Conservation (phyloP, 2,113 vertebrate genomes). For the Corythaixoides concolor region DNA sequence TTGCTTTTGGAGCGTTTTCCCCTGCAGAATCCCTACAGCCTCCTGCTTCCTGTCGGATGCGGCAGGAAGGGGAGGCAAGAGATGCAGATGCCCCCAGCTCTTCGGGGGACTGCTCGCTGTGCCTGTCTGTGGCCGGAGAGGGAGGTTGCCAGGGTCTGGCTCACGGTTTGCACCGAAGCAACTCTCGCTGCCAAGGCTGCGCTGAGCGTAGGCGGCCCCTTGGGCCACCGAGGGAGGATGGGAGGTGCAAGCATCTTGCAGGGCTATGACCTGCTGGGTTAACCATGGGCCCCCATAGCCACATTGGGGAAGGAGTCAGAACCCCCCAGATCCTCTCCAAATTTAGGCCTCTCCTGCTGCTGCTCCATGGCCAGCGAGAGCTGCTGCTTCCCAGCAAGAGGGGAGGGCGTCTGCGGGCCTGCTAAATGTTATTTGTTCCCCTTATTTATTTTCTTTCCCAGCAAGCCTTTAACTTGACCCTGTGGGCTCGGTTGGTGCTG, state of each 20-base stretch:
- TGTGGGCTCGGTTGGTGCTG: fast-evolving
- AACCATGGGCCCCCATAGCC: not conserved
- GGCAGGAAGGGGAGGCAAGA: not conserved
- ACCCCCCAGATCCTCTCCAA: not conserved
- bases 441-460: conserved; percentile 14
- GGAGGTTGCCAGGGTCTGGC: not conserved
- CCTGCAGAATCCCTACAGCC: not conserved
- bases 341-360: not conserved
- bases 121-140: not conserved
- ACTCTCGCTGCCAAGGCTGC: not conserved
- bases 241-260: not conserved
- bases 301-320: not conserved
- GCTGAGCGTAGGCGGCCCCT: not conserved
- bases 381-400: not conserved
- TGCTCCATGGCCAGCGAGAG: not conserved
- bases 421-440: conserved; percentile 69
- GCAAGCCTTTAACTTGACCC: not conserved
- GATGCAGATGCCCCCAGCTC: not conserved
- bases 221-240: not conserved
- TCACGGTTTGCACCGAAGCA: not conserved
- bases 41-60: not conserved
- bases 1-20: not conserved
- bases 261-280: not conserved
- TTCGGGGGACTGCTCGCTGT: fast-evolving
- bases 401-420: not conserved